Base-by-base conservation (phyloP, 2,797 vertebrate genomes). In the Chanos chanos region DNA sequence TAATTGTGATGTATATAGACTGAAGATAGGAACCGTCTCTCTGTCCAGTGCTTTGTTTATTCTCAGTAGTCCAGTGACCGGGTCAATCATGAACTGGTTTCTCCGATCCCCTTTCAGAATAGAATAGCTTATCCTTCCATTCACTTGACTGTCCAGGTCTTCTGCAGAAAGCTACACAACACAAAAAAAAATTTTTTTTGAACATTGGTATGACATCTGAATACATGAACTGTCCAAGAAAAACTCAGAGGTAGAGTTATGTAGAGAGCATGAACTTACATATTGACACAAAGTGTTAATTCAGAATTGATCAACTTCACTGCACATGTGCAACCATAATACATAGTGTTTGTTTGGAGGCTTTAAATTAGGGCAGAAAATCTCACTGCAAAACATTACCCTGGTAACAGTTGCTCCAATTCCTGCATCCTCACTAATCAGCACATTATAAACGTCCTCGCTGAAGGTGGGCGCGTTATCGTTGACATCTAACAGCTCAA, bases 401-500 rank as follows among this genome's bases (percentile, higher is more conserved):
- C 83, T 91, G 1, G 92, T 87, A 61, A 99, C 83, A 0, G 92
- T 81, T 31, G 96, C 92, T 28, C 97, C 95, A 1, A 95, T 87
- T 1, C 88, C 37, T 0, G 93, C 89, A 3, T 98, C 95, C 78
- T 99, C 96, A 31, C 94, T 89, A 82, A 99, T 78, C 4, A 97
- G 87, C 1, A 94, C 87, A 0, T 93, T 94, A 74, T 99, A 99
- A 43, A 92, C 89, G 37, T 92, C 91, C 36, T 94, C 92, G 73
- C 88, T 94, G 72, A 99, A 99, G 44, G 86, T 74, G 0, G 97
- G 96, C 8, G 87, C 86, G 6, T 99, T 97, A 79, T 99, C 96
- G 5, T 99, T 99, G 76, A 98, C 87, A 30, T 99, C 97, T 2
- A 95, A 95, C 10, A 99, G 87, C 2, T 95, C 94, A 21, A 99